phyloP scores from a whole-genome alignment of 2,888 invertebrate species.

The Luperina nickerlii region DNA sequence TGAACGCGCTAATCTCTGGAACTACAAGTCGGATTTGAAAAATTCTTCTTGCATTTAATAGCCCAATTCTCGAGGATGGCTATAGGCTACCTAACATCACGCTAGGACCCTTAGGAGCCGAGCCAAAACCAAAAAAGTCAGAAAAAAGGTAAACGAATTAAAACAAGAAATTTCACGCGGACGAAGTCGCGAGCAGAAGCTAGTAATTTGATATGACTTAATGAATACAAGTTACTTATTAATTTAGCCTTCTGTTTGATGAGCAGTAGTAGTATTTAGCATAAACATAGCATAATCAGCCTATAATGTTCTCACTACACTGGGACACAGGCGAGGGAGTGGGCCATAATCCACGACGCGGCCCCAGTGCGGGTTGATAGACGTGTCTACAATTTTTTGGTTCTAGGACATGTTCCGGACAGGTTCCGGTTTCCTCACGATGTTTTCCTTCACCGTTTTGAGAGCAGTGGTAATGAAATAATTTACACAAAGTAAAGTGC shows the following conservation, averaged over 20 bases:
- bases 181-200: too few relatives aligned
- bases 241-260: not conserved
- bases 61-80: too few relatives aligned
- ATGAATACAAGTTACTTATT: not conserved
- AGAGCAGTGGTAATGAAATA: not conserved
- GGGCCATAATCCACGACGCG: not conserved
- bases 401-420: not conserved
- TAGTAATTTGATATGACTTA: not conserved
- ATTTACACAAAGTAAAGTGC: not conserved
- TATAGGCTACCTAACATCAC: too few relatives aligned
- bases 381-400: not conserved
- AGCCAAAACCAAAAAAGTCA: too few relatives aligned
- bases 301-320: not conserved
- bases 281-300: not conserved
- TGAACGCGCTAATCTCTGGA: too few relatives aligned
- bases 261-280: not conserved
- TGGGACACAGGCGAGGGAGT: not conserved
- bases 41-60: too few relatives aligned
- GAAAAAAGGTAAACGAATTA: too few relatives aligned
- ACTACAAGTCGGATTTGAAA: too few relatives aligned
- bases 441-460: not conserved
- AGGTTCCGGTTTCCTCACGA: not conserved
- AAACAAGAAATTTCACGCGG: too few relatives aligned
- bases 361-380: not conserved
- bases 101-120: too few relatives aligned